These are phyloP conservation scores for Lasiurus cinereus DNA, from an alignment of 2,113 vertebrate species.

Conservation along the genomic window DNA sequence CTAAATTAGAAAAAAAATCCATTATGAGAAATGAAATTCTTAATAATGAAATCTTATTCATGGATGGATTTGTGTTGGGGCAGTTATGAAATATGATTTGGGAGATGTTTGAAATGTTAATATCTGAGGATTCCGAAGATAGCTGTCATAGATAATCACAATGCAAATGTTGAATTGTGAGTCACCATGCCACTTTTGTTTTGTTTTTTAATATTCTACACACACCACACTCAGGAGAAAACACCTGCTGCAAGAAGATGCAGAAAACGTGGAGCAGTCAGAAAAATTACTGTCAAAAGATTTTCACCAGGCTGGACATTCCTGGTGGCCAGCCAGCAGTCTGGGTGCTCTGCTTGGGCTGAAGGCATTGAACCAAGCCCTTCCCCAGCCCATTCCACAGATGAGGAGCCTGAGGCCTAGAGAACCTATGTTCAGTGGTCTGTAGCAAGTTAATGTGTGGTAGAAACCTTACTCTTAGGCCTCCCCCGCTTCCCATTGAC, in stretches of 20 bases:
- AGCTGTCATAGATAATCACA: not conserved
- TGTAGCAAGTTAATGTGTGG: not conserved
- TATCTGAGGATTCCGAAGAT: conserved; percentile 48
- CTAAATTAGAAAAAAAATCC: conserved; percentile 40
- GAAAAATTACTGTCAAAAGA: not conserved
- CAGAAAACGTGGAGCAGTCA: not conserved
- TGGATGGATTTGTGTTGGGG: not conserved
- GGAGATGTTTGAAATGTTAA: conserved; percentile 45
- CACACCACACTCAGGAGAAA: not conserved
- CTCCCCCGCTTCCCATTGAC: not conserved
- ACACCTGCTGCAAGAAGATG: not conserved
- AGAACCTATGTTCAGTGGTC: not conserved
- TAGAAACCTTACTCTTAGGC: not conserved
- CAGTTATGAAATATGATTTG: not conserved
- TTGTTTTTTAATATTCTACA: conserved; percentile 49
- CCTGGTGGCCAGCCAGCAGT: too few relatives aligned
- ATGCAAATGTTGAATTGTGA: conserved; percentile 59
- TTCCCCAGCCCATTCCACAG: not conserved
- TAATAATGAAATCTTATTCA: conserved; percentile 62
- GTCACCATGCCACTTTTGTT: not conserved
- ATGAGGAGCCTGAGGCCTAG: not conserved
- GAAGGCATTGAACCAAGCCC: not conserved
- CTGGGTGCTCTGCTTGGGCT: not conserved
- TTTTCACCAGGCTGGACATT: not conserved
- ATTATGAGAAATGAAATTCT: conserved; percentile 68